Evolutionary conservation across 2,113 vertebrate genomes (phyloP).

Genomic region (Apaloderma vittatum): DNA sequence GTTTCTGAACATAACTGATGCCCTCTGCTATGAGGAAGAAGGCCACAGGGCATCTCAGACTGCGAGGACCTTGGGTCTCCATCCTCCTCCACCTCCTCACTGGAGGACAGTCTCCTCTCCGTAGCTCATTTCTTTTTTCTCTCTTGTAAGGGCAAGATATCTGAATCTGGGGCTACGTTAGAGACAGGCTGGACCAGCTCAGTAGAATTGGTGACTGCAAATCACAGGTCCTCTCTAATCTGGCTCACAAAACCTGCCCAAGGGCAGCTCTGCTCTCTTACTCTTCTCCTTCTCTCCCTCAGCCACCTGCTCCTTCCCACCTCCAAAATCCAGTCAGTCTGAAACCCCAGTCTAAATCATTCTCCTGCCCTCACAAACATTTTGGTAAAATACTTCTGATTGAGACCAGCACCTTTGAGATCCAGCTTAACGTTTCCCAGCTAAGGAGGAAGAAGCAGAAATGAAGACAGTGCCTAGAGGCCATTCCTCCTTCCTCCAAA

Average conservation of each 20-base stretch:
- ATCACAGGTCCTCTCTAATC: not conserved
- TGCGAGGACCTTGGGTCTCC: not conserved
- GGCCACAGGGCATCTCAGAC: not conserved
- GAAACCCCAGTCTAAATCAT: not conserved
- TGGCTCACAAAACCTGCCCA: not conserved
- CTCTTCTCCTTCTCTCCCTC: not conserved
- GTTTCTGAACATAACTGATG: not conserved
- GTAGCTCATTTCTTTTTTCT: not conserved
- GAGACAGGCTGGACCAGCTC: not conserved
- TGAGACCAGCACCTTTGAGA: not conserved
- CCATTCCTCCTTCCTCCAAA: not conserved
- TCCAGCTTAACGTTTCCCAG: not conserved
- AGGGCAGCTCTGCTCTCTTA: not conserved
- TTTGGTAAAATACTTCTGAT: not conserved
- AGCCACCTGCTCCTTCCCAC: not conserved
- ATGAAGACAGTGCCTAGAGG: not conserved
- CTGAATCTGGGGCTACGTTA: fast-evolving
- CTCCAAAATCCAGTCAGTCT: not conserved
- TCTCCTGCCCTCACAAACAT: not conserved
- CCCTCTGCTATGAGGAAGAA: not conserved
- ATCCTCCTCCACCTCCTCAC: not conserved
- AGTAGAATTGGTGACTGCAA: not conserved
- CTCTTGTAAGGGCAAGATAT: fast-evolving
- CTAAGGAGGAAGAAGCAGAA: not conserved
- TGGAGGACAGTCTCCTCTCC: not conserved